Conservation (phyloP, 37 sponge, comb jelly and placozoan species). For the Ephydatia muelleri region DNA sequence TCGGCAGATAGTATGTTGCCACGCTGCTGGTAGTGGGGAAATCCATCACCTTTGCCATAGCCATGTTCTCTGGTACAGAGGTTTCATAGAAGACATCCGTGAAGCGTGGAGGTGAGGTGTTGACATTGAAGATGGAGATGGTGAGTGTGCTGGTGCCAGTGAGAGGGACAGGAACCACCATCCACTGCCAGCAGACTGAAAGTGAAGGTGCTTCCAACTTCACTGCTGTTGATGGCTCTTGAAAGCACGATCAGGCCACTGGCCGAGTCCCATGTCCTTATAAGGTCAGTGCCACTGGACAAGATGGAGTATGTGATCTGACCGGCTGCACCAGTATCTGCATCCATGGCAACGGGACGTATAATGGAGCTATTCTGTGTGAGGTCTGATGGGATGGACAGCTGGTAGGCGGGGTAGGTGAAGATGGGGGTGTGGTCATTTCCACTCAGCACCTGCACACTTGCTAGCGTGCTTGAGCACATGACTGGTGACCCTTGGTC, state of each 20-base stretch:
- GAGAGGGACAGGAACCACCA: not conserved
- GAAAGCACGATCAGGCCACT: not conserved
- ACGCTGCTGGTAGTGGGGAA: not conserved
- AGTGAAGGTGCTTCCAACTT: not conserved
- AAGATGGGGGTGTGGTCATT: constrained; percentile 48
- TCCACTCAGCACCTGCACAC: constrained; percentile 16
- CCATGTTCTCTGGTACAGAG: not conserved
- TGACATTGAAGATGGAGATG: not conserved
- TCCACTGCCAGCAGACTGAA: constrained; percentile 37
- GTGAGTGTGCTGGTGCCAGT: not conserved
- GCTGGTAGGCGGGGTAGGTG: not conserved
- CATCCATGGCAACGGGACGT: constrained; percentile 20
- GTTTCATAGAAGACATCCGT: not conserved
- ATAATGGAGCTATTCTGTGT: not conserved
- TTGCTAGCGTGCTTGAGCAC: not conserved
- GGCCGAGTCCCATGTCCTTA: not conserved
- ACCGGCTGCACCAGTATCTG: constrained; percentile 35
- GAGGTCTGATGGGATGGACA: not conserved
- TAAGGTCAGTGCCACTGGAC: not conserved
- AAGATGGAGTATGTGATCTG: constrained; percentile 26
- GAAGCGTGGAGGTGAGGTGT: not conserved
- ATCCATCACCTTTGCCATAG: not conserved
- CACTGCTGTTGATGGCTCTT: not conserved
- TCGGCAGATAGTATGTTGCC: not conserved
- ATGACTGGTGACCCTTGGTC: not conserved